Evolutionary conservation across 2,113 vertebrate species (phyloP).

Genomic region (Microtus montanus): DNA sequence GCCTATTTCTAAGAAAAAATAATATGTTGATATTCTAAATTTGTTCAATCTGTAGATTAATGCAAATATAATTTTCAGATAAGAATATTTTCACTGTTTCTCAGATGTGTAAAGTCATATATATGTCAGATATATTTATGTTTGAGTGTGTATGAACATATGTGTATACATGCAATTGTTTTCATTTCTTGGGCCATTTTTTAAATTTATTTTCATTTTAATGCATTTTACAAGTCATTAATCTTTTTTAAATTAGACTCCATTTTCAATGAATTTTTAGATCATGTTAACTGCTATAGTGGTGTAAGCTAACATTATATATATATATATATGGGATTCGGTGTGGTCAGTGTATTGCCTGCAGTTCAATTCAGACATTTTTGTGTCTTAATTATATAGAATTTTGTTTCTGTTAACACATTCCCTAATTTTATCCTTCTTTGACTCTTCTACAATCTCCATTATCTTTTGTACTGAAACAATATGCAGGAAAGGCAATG

Average conservation of each 20-base stretch:
- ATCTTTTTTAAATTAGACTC: no score
- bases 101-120: background rate
- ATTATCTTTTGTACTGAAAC: no score
- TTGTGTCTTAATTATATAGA: background rate
- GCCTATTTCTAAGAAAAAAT: background rate
- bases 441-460: no score
- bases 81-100: background rate
- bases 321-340: background rate
- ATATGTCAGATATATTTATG: background rate
- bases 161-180: background rate
- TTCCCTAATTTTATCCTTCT: no score
- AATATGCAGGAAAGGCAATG: no score
- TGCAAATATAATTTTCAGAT: constrained; percentile 4
- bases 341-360: background rate
- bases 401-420: background rate
- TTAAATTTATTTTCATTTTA: no score
- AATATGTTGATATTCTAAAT: background rate
- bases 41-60: background rate
- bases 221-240: no score
- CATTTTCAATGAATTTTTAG: constrained; percentile 29
- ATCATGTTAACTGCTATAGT: constrained; percentile 49
- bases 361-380: background rate
- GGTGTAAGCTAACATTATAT: background rate
- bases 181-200: background rate
- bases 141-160: background rate